Evolutionary conservation across 2,797 vertebrate species (phyloP).

Genomic region (Malurus leucopterus): DNA sequence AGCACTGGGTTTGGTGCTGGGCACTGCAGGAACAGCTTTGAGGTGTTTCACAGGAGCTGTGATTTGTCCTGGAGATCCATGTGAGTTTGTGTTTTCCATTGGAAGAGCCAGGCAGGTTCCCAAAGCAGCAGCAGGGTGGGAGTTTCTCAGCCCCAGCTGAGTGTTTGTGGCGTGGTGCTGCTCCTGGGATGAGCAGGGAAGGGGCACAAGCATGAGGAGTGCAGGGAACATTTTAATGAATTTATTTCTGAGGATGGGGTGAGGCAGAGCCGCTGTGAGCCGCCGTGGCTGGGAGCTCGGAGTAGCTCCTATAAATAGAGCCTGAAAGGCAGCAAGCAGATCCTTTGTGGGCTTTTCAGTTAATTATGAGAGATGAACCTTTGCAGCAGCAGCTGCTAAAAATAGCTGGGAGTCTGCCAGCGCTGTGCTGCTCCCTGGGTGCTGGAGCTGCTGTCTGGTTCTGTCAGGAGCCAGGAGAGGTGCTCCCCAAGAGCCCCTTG

Average conservation of each 20-base stretch:
- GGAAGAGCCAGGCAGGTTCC: not conserved
- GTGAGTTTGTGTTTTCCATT: accelerated
- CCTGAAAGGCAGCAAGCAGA: not conserved
- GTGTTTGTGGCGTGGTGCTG: not conserved
- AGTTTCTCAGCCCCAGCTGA: not conserved
- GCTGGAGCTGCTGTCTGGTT: not conserved
- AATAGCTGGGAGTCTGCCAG: constrained; percentile 36
- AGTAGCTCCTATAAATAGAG: constrained; percentile 55
- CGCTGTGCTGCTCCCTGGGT: not conserved
- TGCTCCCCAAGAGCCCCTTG: not conserved
- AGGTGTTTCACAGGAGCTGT: not conserved
- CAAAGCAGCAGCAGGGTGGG: accelerated
- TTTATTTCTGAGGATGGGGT: constrained; percentile 49
- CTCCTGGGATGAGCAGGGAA: not conserved
- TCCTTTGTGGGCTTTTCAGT: constrained; percentile 54
- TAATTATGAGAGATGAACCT: constrained; percentile 62
- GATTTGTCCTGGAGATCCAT: accelerated
- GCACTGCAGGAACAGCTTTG: not conserved
- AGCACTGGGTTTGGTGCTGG: not conserved
- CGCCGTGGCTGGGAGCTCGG: not conserved
- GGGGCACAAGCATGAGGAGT: not conserved
- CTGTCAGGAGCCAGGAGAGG: not conserved
- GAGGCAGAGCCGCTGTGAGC: not conserved
- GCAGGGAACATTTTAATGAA: constrained; percentile 5
- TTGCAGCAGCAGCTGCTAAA: constrained; percentile 35